A percentile compares a stretch with the other conserved stretches of the same genome.
Evolutionary conservation across 2,797 vertebrate species (phyloP).

Genomic region (Dendrocincla tyrannina): DNA sequence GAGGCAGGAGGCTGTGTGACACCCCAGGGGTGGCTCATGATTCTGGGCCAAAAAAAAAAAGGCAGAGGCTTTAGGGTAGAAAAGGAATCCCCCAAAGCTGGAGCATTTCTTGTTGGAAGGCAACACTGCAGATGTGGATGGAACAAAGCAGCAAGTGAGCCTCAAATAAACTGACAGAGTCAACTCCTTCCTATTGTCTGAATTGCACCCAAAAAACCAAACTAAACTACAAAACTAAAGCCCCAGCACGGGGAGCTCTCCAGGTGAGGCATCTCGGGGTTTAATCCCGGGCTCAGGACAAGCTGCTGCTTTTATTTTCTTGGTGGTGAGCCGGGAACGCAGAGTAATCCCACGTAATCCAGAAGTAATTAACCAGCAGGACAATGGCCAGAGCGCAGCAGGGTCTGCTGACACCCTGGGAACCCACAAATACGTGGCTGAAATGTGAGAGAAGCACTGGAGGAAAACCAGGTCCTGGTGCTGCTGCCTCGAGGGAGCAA

Average conservation of each 20-base stretch:
- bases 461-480: background rate
- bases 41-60: background rate
- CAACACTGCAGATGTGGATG: background rate
- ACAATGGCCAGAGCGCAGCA: background rate
- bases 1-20: rapidly evolving
- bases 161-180: background rate
- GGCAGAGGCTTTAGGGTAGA: background rate
- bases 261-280: background rate
- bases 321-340: background rate
- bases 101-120: background rate
- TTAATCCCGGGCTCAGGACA: background rate
- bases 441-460: rapidly evolving
- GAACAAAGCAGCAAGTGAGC: background rate
- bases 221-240: background rate
- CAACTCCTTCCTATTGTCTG: background rate
- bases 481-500: background rate
- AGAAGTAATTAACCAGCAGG: background rate
- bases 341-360: background rate
- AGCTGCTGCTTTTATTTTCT: background rate
- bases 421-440: rapidly evolving
- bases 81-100: background rate
- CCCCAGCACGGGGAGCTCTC: background rate
- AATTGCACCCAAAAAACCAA: background rate
- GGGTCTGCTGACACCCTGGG: background rate
- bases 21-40: rapidly evolving